A percentile compares a stretch with the other conserved stretches of the same genome.
phyloP scores from a whole-genome alignment of 2,797 vertebrate species.

The Hylomyscus alleni region DNA sequence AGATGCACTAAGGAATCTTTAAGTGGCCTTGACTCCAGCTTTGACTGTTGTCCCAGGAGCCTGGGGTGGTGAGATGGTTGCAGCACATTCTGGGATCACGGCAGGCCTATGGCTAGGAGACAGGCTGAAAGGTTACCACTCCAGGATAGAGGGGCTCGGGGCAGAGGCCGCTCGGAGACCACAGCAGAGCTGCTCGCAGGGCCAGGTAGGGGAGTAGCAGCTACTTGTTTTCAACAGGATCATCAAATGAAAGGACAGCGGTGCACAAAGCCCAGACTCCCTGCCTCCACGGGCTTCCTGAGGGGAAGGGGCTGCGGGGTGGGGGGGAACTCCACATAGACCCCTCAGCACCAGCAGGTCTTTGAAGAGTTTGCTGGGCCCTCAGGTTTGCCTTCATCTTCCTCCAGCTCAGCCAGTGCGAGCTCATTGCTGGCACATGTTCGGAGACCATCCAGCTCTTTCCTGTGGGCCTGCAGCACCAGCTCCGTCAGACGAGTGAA shows the following conservation, averaged over 20 bases:
- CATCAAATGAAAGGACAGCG: conserved; percentile 50
- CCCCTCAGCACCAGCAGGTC: conserved; percentile 93
- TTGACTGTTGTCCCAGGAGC: neutral
- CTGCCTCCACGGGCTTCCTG: conserved; percentile 71
- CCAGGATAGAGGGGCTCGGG: neutral
- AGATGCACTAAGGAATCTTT: neutral
- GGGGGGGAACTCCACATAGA: neutral
- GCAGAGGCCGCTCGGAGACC: conserved; percentile 57
- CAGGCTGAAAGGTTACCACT: neutral
- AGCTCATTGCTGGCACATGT: conserved; percentile 89
- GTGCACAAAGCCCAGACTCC: conserved; percentile 65
- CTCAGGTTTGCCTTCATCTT: conserved; percentile 91
- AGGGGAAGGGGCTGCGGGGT: conserved; percentile 6
- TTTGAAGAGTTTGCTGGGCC: conserved; percentile 87
- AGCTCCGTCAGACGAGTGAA: conserved; percentile 94
- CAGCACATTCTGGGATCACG: neutral
- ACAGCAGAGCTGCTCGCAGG: conserved; percentile 35
- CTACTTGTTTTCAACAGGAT: conserved; percentile 61
- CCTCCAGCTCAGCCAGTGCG: conserved; percentile 89
- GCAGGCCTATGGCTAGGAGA: conserved; percentile 58
- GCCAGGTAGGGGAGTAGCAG: conserved; percentile 68
- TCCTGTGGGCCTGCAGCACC: conserved; percentile 95
- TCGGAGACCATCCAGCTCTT: conserved; percentile 91
- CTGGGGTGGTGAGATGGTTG: accelerated
- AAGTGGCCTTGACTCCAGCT: neutral